Conservation (phyloP, 92 coral and sea anemone genomes). For the Scolanthus callimorphus region DNA sequence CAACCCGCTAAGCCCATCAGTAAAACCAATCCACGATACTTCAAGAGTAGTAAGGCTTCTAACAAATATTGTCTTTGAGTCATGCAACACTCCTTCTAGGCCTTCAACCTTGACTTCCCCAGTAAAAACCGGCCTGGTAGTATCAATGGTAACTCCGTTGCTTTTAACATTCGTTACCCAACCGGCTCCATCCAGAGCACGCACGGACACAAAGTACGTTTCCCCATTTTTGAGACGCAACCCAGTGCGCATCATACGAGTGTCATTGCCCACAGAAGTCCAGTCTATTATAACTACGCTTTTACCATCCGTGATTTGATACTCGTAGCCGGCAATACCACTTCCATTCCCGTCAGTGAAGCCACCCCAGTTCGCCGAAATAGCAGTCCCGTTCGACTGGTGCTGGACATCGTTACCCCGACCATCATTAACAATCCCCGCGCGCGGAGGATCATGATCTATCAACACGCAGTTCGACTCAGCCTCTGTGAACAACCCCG, state of each 20-base stretch:
- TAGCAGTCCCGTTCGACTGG: conserved; percentile 57
- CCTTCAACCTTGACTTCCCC: conserved; percentile 69
- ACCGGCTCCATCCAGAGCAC: conserved; percentile 77
- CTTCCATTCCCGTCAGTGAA: conserved; percentile 90
- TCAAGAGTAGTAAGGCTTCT: conserved; percentile 39
- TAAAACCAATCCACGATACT: conserved; percentile 72
- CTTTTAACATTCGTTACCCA: conserved; percentile 44
- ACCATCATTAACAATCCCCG: conserved; percentile 88
- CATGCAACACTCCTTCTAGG: conserved; percentile 37
- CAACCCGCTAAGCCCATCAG: conserved; percentile 85
- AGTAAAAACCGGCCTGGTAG: conserved; percentile 82
- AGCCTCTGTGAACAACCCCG: conserved; percentile 70
- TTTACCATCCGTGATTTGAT: conserved; percentile 59
- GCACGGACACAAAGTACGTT: conserved; percentile 52
- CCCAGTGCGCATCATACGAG: conserved; percentile 44
- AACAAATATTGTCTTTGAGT: conserved; percentile 59
- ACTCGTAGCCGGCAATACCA: conserved; percentile 79
- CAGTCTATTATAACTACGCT: conserved; percentile 47
- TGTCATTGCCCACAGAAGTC: conserved; percentile 70
- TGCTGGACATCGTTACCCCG: conserved; percentile 61
- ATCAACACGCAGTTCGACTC: conserved; percentile 80
- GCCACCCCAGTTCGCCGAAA: conserved; percentile 84
- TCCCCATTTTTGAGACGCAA: conserved; percentile 35
- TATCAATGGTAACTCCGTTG: conserved; percentile 75
- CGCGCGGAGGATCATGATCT: conserved; percentile 86